Base-by-base conservation (phyloP, 2,888 invertebrate genomes). In the Suillia variegata region DNA sequence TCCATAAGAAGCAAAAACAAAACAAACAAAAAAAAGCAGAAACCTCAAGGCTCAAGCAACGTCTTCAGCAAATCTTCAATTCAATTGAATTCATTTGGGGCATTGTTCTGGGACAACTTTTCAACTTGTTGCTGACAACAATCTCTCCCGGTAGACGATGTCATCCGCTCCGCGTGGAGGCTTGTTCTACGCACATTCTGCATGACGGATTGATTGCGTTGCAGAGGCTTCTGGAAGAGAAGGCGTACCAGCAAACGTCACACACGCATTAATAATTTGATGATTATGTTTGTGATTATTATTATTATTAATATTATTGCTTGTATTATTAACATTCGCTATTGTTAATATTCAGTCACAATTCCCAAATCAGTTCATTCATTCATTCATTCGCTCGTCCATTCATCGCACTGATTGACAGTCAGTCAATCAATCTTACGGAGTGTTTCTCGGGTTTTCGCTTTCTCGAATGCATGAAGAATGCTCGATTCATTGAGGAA, bases 391-490 rank as follows among this genome's bases (percentile, higher is more conserved):
- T 38, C n/a, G 4, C 13, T 38, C 5, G 12, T 38, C n/a, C 38
- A 13, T 38, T 38, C 12, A 6, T 31, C 6, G 45, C 20, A 5
- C 64, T 73, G 72, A 73, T 73, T 73, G 72, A 73, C 72, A 73
- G 74, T 71, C 72, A 73, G 74, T 71, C 67, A 70, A 73, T 73
- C 74, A 74, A 73, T 73, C 74, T 71, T 73, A 17, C n/a, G 57
- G 13, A 2, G n/a, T n/a, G n/a, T n/a, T n/a, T n/a, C n/a, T n/a
- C n/a, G n/a, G n/a, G 13, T 48, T 20, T 21, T 48, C 13, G 48
- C 48, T 10, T 6, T 31, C 31, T 8, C 12, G 31, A 31, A 31
- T 31, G 31, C 6, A 31, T 31, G 31, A 31, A 31, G 31, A 31
- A 31, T 31, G n/a, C n/a, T n/a, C n/a, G n/a, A n/a, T n/a, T n/a